These are phyloP conservation scores for Campylomormyrus numenius DNA, from an alignment of 2,113 vertebrate genomes.

Conservation along the genomic window DNA sequence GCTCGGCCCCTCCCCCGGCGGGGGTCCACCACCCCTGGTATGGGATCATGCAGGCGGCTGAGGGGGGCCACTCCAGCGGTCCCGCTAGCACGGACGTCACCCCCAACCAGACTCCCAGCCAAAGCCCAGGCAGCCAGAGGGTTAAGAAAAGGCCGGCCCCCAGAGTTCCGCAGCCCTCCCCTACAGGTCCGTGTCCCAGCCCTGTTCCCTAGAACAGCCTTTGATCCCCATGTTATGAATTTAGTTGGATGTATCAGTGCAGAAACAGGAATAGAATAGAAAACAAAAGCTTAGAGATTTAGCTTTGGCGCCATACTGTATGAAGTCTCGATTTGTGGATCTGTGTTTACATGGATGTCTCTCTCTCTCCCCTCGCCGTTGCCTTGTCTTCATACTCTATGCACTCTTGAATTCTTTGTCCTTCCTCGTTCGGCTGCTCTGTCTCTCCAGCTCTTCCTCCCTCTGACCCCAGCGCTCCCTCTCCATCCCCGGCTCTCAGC, in stretches of 20 bases:
- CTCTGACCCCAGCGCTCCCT: conserved; percentile 79
- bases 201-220: neutral
- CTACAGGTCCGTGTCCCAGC: conserved; percentile 42
- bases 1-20: conserved; percentile 29
- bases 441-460: conserved; percentile 46
- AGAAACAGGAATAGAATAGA: neutral
- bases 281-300: neutral
- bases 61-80: conserved; percentile 28
- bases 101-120: conserved; percentile 52
- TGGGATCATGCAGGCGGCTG: conserved; percentile 63
- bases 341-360: conserved; percentile 21
- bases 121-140: conserved; percentile 65
- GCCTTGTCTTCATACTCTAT: conserved; percentile 20
- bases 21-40: conserved; percentile 84
- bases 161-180: conserved; percentile 55
- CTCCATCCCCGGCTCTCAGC: conserved; percentile 85
- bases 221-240: neutral
- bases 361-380: conserved; percentile 13
- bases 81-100: conserved; percentile 23
- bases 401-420: neutral
- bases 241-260: neutral
- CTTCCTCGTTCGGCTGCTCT: conserved; percentile 15
- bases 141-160: conserved; percentile 81
- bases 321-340: neutral
- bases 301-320: neutral